Base-by-base conservation (phyloP, 1,140 invertebrate species). In the Mamestra configurata region DNA sequence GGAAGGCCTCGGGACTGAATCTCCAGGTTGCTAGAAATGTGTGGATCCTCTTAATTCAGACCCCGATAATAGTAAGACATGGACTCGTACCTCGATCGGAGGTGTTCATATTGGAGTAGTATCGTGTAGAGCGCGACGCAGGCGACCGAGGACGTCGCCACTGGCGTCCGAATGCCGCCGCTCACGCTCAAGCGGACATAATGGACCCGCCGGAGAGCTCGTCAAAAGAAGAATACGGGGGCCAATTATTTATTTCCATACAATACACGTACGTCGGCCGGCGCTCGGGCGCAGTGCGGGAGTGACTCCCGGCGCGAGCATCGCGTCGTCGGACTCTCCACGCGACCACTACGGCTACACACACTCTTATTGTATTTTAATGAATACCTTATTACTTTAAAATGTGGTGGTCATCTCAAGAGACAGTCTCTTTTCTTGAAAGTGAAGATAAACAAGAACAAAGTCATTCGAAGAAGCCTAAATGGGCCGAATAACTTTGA, bases 181-280 rank as follows among this genome's bases (percentile, higher is more conserved):
- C 85, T 90, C 87, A 85, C 90, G 86, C 85, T 93, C 88, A 88
- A 89, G 88, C 86, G 84, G 78, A 90, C 92, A 94, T 93, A 93
- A 94, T 94, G 90, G 90, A 87, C 86, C 89, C 85, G 88, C 82
- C 90, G 86, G 86, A 87, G 87, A 90, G 88, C 89, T 93, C 89
- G 91, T 94, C 92, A 93, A 94, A 92, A 93, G 93, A 93, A 94
- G 93, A 93, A 94, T 94, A 94, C 91, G 85, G 84, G 81, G 84
- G 84, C 88, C 92, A 94, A 94, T 94, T 94, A 90, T 88, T 86
- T 90, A 94, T 92, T 94, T 89, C 87, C 86, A 92, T 93, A 94
- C 92, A 93, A 93, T 94, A 90, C 88, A 85, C 86, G 89, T 89
- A 88, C 88, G 86, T 88, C 85, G 85, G 77, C 77, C 83, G 86